Base-by-base conservation (phyloP, 2,113 vertebrate species). In the Gadus chalcogrammus region DNA sequence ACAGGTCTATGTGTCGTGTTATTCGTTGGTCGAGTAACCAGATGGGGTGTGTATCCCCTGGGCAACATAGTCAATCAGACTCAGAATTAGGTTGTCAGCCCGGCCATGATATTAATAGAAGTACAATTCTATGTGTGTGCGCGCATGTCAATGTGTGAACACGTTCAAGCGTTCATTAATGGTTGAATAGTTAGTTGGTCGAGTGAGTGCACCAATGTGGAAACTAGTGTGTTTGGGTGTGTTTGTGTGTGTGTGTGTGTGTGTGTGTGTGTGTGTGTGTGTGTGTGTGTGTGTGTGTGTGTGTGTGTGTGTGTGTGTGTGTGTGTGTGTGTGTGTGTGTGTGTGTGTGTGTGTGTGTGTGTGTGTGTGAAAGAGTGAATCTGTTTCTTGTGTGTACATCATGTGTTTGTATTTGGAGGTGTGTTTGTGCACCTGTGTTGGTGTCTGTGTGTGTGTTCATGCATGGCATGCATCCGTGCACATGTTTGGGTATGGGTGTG, bases 41-140 rank as follows among this genome's bases (percentile, higher is more conserved):
- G 35, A 73, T 70, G 24, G 76, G 74, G 72, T 65, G 59, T 31
- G 75, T 64, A 31, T 60, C 31, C 62, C 75, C 62, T 61, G 59
- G 71, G 74, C 77, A 65, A 79, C 56, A 76, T 27, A 78, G 74
- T 81, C 73, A 82, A 72, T 82, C 61, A 71, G 22, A 16, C 65
- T n/a, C 62, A 66, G 67, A 70, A 61, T 17, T 27, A 68, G 17
- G 18, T 75, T 74, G 71, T 74, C 55, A 77, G 78, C 52, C 67
- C 67, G 71, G 64, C 64, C 55, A 68, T 35, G 38, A 31, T 69
- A 61, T 63, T 78, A 65, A 64, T 52, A 67, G 74, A 31, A 48
- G 31, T 68, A 15, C 8, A 22, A 27, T 58, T 61, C 13, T 64
- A 58, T 53, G 5, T 52, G 53, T 42, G 38, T 11, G 38, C 38